Evolutionary conservation across 2,888 invertebrate species (phyloP).

Genomic region (Microplitis deprimator): DNA sequence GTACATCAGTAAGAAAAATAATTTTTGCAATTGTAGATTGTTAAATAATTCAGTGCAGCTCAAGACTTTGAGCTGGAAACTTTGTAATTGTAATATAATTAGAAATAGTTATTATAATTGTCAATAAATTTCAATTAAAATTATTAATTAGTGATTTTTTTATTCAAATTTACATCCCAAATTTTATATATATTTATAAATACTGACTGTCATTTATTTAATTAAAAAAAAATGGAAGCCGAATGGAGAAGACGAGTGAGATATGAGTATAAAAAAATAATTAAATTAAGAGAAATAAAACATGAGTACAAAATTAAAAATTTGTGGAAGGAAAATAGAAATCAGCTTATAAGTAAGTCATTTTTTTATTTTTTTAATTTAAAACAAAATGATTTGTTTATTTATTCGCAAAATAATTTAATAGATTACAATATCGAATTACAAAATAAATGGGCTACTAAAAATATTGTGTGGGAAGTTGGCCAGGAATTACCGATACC

Average conservation of each 20-base stretch:
- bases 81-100: not conserved
- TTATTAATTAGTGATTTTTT: too few relatives aligned
- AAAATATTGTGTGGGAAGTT: not conserved
- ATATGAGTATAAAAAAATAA: constrained; percentile 89
- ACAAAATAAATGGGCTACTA: not conserved
- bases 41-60: not conserved
- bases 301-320: constrained; percentile 93
- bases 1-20: too few relatives aligned
- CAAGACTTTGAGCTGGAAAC: not conserved
- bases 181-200: not conserved
- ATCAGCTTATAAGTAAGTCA: not conserved
- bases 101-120: too few relatives aligned
- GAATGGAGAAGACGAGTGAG: constrained; percentile 93
- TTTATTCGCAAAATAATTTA: too few relatives aligned
- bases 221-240: constrained; percentile 63
- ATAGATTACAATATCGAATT: too few relatives aligned
- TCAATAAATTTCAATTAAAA: too few relatives aligned
- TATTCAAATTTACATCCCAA: too few relatives aligned
- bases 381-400: constrained; percentile 79
- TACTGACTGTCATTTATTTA: not conserved
- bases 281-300: constrained; percentile 89
- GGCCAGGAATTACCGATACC: not conserved
- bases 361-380: not conserved
- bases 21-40: not conserved
- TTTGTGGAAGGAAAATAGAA: constrained; percentile 84